Conservation (phyloP, 2,888 invertebrate species). For the Troides helena region DNA sequence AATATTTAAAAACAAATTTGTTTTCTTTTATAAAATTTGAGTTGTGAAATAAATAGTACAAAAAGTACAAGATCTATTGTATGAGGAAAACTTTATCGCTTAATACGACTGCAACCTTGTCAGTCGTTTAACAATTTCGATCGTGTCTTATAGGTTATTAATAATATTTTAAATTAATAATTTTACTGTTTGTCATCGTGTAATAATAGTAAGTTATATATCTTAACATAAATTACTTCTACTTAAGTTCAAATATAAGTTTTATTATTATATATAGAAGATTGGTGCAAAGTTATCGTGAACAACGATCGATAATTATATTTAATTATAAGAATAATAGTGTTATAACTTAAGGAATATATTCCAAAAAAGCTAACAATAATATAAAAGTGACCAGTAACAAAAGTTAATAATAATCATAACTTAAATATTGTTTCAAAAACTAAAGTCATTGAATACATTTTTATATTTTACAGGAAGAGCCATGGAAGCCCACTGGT, state of each 20-base stretch:
- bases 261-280: background rate
- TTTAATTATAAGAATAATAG: too few species aligned
- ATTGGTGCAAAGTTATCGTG: background rate
- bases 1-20: background rate
- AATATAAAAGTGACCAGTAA: too few species aligned
- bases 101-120: background rate
- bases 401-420: too few species aligned
- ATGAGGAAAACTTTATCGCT: background rate
- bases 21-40: background rate
- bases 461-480: conserved; percentile 10
- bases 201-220: background rate
- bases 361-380: too few species aligned
- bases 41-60: background rate
- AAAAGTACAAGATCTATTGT: background rate
- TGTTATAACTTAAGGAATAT: too few species aligned
- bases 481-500: conserved; percentile 8
- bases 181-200: background rate
- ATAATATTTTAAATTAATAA: background rate
- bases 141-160: background rate
- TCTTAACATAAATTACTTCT: background rate
- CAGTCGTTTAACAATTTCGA: background rate
- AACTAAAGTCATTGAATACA: too few species aligned
- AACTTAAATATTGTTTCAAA: too few species aligned
- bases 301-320: background rate
- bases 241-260: background rate